Conservation (phyloP, 2,888 invertebrate genomes). For the Gnatocerus cornutus region DNA sequence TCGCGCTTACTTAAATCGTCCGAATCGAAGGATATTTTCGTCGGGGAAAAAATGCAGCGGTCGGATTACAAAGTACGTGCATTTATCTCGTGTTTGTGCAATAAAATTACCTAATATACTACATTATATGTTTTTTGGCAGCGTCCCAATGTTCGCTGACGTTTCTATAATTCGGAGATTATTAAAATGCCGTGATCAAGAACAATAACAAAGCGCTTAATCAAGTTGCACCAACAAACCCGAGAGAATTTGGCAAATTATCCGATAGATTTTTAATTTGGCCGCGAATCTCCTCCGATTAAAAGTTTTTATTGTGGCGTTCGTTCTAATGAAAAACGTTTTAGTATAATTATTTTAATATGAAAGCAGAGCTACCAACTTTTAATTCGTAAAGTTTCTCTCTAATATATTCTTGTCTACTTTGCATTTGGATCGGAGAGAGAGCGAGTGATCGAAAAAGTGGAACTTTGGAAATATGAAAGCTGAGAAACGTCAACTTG, state of each 20-base stretch:
- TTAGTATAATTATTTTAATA: constrained; percentile 56
- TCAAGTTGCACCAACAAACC: background rate
- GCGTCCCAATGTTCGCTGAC: constrained; percentile 24
- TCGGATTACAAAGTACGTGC: constrained; percentile 10
- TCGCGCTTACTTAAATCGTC: background rate
- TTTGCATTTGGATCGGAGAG: constrained; percentile 50
- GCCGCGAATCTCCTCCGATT: constrained; percentile 39
- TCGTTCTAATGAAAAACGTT: constrained; percentile 57
- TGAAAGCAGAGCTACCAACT: constrained; percentile 49
- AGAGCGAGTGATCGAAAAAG: constrained; percentile 50
- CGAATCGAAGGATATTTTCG: background rate
- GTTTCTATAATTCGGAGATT: constrained; percentile 37
- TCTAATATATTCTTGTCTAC: constrained; percentile 53
- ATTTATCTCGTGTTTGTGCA: constrained; percentile 35
- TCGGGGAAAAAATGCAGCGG: too few relatives aligned
- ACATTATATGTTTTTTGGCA: constrained; percentile 41
- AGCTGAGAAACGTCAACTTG: constrained; percentile 46
- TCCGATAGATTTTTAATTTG: constrained; percentile 42
- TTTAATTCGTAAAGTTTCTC: constrained; percentile 54
- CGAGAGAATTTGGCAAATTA: constrained; percentile 24
- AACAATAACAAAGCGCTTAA: constrained; percentile 21
- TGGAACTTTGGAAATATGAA: constrained; percentile 53
- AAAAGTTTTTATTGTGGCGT: constrained; percentile 44
- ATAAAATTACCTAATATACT: constrained; percentile 43
- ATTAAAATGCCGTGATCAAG: constrained; percentile 32